Evolutionary conservation across 2,888 invertebrate genomes (phyloP).

Genomic region (Mechanitis messenoides): DNA sequence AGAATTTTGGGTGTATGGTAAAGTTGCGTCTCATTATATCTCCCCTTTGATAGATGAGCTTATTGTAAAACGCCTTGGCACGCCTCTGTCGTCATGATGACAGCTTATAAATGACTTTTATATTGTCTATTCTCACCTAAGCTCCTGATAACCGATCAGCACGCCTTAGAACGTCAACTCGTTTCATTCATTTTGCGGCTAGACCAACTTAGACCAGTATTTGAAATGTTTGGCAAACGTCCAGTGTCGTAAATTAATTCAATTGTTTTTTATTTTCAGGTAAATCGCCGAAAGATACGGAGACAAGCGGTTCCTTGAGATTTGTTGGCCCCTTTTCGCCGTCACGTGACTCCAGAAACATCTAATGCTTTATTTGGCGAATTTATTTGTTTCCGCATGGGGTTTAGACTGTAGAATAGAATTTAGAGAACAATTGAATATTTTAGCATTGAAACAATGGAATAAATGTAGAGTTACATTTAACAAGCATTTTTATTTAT

Average conservation of each 20-base stretch:
- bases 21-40: slow-evolving; percentile 70
- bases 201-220: slow-evolving; percentile 66
- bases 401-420: slow-evolving; percentile 24
- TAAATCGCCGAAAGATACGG: slow-evolving; percentile 66
- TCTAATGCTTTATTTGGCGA: slow-evolving; percentile 31
- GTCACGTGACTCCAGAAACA: slow-evolving; percentile 33
- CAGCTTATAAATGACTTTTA: slow-evolving; percentile 73
- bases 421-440: slow-evolving; percentile 7
- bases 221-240: slow-evolving; percentile 69
- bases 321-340: slow-evolving; percentile 38
- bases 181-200: slow-evolving; percentile 68
- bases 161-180: slow-evolving; percentile 53
- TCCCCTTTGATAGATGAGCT: slow-evolving; percentile 70
- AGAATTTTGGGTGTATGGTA: slow-evolving; percentile 56
- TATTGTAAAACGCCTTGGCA: slow-evolving; percentile 72
- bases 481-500: slow-evolving; percentile 14
- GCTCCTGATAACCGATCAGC: slow-evolving; percentile 62
- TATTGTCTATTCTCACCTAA: slow-evolving; percentile 72
- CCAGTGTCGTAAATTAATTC: slow-evolving; percentile 72
- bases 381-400: slow-evolving; percentile 23
- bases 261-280: slow-evolving; percentile 71
- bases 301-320: slow-evolving; percentile 48
- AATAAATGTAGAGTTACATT: slow-evolving; percentile 13
- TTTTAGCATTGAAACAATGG: slow-evolving; percentile 3
- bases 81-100: slow-evolving; percentile 66